A percentile compares a stretch with the other conserved stretches of the same genome.
Evolutionary conservation across 1,140 invertebrate genomes (phyloP).

Genomic region (Lamellibrachia luymesi): DNA sequence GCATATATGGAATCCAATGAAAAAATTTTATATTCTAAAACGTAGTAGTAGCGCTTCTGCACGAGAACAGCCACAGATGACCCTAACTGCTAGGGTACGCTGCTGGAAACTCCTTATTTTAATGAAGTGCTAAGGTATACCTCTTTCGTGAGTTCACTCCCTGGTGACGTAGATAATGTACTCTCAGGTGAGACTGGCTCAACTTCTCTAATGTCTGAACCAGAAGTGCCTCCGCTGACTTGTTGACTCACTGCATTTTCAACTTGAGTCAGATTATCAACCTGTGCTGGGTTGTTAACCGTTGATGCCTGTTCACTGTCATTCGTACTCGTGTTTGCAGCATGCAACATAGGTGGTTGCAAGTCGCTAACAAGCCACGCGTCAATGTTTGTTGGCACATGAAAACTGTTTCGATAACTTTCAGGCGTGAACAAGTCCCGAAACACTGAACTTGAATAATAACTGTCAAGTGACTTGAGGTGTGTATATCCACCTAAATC

Average conservation of each 20-base stretch:
- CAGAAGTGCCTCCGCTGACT: not conserved
- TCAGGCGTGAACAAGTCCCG: constrained; percentile 74
- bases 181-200: not conserved
- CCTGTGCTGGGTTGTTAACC: not conserved
- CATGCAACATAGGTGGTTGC: not conserved
- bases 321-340: not conserved
- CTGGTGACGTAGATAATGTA: not conserved
- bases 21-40: too few relatives aligned
- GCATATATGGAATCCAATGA: too few relatives aligned
- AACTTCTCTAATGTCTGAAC: not conserved
- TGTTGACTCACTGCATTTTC: not conserved
- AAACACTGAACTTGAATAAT: constrained; percentile 62
- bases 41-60: too few relatives aligned
- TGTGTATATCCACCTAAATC: not conserved
- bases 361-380: constrained; percentile 61
- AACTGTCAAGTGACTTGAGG: not conserved
- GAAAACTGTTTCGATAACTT: constrained; percentile 57
- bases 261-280: not conserved
- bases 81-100: too few relatives aligned
- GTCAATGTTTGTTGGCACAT: constrained; percentile 52
- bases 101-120: not conserved
- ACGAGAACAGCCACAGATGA: too few relatives aligned
- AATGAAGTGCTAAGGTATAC: not conserved
- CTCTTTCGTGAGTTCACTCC: not conserved
- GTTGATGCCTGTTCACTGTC: not conserved